Percentiles rank a stretch among this genome's conserved stretches.
phyloP scores from a whole-genome alignment of 2,888 invertebrate genomes.

The Agrochola macilenta region DNA sequence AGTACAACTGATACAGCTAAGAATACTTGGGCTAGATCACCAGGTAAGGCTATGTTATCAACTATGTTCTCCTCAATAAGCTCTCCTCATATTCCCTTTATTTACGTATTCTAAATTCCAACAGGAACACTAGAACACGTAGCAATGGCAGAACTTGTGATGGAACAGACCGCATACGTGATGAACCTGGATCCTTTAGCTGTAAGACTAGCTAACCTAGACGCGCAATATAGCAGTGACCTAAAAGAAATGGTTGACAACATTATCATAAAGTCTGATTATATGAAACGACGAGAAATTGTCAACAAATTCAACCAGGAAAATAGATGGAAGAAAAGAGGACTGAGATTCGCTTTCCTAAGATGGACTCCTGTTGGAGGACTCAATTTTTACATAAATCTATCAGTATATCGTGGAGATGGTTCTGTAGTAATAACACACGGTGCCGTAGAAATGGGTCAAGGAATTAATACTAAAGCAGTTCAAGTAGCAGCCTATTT shows the following conservation, averaged over 20 bases:
- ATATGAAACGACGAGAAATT: constrained; percentile 82
- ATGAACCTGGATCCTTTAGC: constrained; percentile 90
- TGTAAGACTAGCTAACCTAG: constrained; percentile 89
- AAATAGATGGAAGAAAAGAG: constrained; percentile 94
- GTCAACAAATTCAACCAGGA: constrained; percentile 90
- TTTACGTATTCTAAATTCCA: not conserved
- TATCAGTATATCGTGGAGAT: constrained; percentile 92
- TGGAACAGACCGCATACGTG: constrained; percentile 91
- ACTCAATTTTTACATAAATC: constrained; percentile 81
- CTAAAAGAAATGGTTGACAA: constrained; percentile 87
- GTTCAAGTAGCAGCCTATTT: constrained; percentile 89
- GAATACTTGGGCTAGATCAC: constrained; percentile 77
- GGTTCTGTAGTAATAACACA: constrained; percentile 92
- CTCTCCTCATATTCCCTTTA: not conserved
- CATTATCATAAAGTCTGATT: constrained; percentile 88
- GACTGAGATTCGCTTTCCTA: constrained; percentile 90
- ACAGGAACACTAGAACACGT: constrained; percentile 89
- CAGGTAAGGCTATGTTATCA: constrained; percentile 68
- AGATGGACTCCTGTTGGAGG: constrained; percentile 86
- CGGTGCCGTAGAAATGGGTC: constrained; percentile 93
- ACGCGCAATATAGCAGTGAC: constrained; percentile 62
- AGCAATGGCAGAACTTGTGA: constrained; percentile 89
- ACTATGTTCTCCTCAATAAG: not conserved
- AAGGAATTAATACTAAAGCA: constrained; percentile 94
- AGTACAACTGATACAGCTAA: constrained; percentile 77